These are phyloP conservation scores for Drosophila kepulauana DNA, from an alignment of 1,140 invertebrate genomes.

Conservation along the genomic window DNA sequence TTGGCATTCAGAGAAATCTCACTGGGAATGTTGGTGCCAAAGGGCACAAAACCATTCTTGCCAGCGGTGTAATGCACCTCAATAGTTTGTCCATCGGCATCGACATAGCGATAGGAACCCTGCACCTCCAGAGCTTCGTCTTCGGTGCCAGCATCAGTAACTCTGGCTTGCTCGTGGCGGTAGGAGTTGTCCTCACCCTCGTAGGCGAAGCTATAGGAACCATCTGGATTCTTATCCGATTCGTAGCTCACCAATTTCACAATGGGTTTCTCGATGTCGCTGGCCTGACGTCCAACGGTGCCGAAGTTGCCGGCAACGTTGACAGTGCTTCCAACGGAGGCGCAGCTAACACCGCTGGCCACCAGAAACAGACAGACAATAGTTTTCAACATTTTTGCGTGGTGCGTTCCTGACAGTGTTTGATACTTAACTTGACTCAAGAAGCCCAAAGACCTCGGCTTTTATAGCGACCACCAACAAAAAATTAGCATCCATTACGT, in stretches of 20 bases:
- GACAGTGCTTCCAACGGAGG: slow-evolving; percentile 40
- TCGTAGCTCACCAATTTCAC: slow-evolving; percentile 64
- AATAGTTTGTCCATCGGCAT: slow-evolving; percentile 89
- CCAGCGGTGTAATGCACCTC: slow-evolving; percentile 89
- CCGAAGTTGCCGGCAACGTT: slow-evolving; percentile 17
- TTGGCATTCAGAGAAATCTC: slow-evolving; percentile 66
- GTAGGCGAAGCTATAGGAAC: slow-evolving; percentile 69
- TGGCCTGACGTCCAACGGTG: slow-evolving; percentile 39
- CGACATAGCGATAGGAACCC: slow-evolving; percentile 87
- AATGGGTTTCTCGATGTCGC: slow-evolving; percentile 49
- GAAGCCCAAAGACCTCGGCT: slow-evolving; percentile 36
- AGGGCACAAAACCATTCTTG: slow-evolving; percentile 88
- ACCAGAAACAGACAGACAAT: slow-evolving; percentile 58
- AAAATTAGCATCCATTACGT: slow-evolving; percentile 74
- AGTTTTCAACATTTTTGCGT: slow-evolving; percentile 64
- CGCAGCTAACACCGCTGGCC: slow-evolving; percentile 37
- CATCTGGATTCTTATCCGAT: slow-evolving; percentile 61
- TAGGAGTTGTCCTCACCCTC: slow-evolving; percentile 66
- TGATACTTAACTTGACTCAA: slow-evolving; percentile 51
- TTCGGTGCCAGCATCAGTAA: slow-evolving; percentile 69
- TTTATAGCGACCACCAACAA: slow-evolving; percentile 58
- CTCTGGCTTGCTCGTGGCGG: slow-evolving; percentile 60
- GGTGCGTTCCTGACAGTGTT: slow-evolving; percentile 45
- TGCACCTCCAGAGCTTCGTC: slow-evolving; percentile 69
- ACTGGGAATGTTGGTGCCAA: slow-evolving; percentile 86